These are phyloP conservation scores for Tenthredo livida DNA, from an alignment of 2,888 invertebrate species.

Conservation along the genomic window DNA sequence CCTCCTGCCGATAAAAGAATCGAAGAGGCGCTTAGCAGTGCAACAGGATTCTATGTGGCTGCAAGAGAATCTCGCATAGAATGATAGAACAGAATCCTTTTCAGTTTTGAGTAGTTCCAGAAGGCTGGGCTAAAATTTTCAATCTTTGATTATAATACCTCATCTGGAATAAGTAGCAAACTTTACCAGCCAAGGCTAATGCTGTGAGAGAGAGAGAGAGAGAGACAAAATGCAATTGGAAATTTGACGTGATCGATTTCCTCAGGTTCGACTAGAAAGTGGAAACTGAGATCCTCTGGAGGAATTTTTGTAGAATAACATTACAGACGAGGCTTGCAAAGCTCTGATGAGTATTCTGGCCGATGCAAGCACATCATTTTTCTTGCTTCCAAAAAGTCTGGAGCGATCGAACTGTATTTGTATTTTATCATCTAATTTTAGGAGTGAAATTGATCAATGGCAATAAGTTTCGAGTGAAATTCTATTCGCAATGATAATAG, in stretches of 20 bases:
- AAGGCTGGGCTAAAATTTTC: background rate
- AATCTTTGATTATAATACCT: background rate
- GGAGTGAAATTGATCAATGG: background rate
- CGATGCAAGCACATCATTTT: slow-evolving; percentile 63
- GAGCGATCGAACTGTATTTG: background rate
- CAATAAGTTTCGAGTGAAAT: background rate
- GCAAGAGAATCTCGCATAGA: slow-evolving; percentile 66
- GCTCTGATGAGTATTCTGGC: slow-evolving; percentile 68
- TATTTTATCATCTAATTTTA: background rate
- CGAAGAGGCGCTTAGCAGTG: slow-evolving; percentile 65
- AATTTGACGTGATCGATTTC: background rate
- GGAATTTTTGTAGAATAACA: slow-evolving; percentile 61
- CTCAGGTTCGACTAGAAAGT: background rate
- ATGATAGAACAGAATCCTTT: slow-evolving; percentile 85
- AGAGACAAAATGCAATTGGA: background rate
- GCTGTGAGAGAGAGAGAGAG: background rate
- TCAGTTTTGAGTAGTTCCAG: slow-evolving; percentile 78
- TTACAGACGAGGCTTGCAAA: slow-evolving; percentile 55
- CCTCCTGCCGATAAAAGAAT: slow-evolving; percentile 63
- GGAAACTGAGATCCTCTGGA: slow-evolving; percentile 61
- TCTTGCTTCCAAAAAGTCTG: background rate
- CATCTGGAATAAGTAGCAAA: background rate
- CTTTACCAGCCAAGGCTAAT: background rate
- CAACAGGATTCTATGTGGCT: slow-evolving; percentile 66
- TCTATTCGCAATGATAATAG: background rate